Base-by-base conservation (phyloP, 2,797 vertebrate species). In the Artibeus lituratus region DNA sequence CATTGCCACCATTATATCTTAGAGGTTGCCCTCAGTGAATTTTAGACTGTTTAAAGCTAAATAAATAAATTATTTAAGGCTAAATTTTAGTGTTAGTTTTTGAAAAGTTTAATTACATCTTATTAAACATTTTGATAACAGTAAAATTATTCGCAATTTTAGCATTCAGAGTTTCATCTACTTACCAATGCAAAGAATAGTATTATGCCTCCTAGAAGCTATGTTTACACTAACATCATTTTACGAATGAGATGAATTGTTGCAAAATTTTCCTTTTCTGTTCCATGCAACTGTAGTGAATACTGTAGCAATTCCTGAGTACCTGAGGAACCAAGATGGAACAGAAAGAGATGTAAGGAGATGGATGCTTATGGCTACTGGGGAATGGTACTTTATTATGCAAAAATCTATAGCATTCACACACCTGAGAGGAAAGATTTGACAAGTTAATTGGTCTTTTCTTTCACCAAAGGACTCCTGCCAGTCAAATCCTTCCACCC, bases 401-500 rank as follows among this genome's bases (percentile, higher is more conserved):
- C 42, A 93, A 83, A 85, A 84, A 39, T 87, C 57, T 70, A 69
- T 24, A 77, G 53, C 57, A 24, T 85, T 92, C 90, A 78, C 37
- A 74, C 37, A 44, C 4, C 6, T n/a, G 47, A 72, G 77, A 93
- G 44, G 69, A 77, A 92, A 81, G 37, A 76, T 73, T 76, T 55
- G 76, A 90, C 80, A 92, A 73, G 67, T 74, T 76, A 81, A 83
- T 95, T 94, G 89, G 37, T 77, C 80, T 87, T 92, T 91, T 94
- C 69, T 77, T 32, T 88, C 77, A 94, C 35, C 57, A 77, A 73
- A 86, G 37, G 55, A 47, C 72, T 84, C 83, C 87, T 91, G 90
- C 74, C 47, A 21, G 49, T 47, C 35, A 80, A 29, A 80, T 70
- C 44, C 65, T 89, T n/a, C 32, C 14, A 19, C 6, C 29, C 44